A percentile compares a stretch with the other conserved stretches of the same genome.
These are phyloP conservation scores for Ciconia nigra DNA, from an alignment of 2,797 vertebrate species.

Conservation along the genomic window DNA sequence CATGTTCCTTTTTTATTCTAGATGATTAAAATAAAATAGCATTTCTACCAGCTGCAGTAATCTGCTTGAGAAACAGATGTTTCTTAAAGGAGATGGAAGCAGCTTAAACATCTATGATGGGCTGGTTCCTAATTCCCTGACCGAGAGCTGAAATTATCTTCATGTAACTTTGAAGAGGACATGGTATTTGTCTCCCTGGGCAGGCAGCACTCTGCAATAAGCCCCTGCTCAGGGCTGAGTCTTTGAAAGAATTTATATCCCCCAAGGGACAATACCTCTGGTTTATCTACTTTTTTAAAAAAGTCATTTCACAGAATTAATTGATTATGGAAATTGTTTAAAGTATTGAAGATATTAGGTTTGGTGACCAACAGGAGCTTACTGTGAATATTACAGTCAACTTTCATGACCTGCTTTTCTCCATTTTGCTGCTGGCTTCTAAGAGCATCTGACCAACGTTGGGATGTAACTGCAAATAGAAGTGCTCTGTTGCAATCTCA, in stretches of 20 bases:
- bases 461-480: neutral
- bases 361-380: neutral
- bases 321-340: conserved; percentile 55
- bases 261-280: neutral
- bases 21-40: conserved; percentile 23
- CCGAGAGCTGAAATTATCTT: conserved; percentile 49
- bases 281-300: conserved; percentile 25
- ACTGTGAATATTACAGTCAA: neutral
- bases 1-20: neutral
- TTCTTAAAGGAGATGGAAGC: conserved; percentile 37
- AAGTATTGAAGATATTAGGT: neutral
- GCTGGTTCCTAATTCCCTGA: conserved; percentile 57
- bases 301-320: conserved; percentile 67
- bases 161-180: conserved; percentile 57
- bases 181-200: conserved; percentile 12
- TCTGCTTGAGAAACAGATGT: conserved; percentile 56
- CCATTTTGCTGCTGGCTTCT: neutral
- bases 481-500: neutral
- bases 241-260: conserved; percentile 24
- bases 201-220: conserved; percentile 43
- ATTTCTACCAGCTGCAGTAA: conserved; percentile 31
- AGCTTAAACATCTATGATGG: conserved; percentile 41
- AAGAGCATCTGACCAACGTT: neutral
- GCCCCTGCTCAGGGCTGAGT: neutral
- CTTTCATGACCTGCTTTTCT: neutral